Conservation (phyloP, 2,113 vertebrate species). For the Ornithorhynchus anatinus region DNA sequence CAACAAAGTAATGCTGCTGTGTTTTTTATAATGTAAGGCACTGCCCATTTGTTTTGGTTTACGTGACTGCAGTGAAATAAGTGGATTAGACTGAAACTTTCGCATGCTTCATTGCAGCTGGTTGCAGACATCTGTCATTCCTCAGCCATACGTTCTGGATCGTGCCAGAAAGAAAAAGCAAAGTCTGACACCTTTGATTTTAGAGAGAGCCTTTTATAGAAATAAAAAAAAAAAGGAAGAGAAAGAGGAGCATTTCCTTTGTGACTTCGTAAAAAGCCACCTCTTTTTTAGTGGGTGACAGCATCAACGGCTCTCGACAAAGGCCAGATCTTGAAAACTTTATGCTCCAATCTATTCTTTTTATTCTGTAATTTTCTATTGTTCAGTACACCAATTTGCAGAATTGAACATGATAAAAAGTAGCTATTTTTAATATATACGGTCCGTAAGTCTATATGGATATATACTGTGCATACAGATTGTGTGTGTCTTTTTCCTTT, state of each 20-base stretch:
- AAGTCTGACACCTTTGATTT: constrained; percentile 81
- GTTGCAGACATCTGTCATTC: constrained; percentile 92
- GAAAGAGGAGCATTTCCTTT: constrained; percentile 62
- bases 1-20: constrained; percentile 67
- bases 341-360: constrained; percentile 41
- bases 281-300: constrained; percentile 18
- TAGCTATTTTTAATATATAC: not conserved
- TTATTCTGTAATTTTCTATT: constrained; percentile 46
- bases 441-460: not conserved
- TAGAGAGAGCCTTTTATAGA: constrained; percentile 69
- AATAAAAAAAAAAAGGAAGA: constrained; percentile 37
- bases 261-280: constrained; percentile 62
- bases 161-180: constrained; percentile 72
- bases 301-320: not conserved
- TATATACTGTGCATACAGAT: not conserved
- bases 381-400: constrained; percentile 1
- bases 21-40: constrained; percentile 67
- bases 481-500: not conserved
- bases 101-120: constrained; percentile 86
- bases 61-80: constrained; percentile 76
- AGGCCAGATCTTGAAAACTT: constrained; percentile 40
- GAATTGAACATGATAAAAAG: constrained; percentile 32
- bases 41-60: constrained; percentile 81
- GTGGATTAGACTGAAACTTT: constrained; percentile 87
- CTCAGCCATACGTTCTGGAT: constrained; percentile 80